phyloP scores from a whole-genome alignment of 2,113 vertebrate genomes.

The Aphelocoma coerulescens region DNA sequence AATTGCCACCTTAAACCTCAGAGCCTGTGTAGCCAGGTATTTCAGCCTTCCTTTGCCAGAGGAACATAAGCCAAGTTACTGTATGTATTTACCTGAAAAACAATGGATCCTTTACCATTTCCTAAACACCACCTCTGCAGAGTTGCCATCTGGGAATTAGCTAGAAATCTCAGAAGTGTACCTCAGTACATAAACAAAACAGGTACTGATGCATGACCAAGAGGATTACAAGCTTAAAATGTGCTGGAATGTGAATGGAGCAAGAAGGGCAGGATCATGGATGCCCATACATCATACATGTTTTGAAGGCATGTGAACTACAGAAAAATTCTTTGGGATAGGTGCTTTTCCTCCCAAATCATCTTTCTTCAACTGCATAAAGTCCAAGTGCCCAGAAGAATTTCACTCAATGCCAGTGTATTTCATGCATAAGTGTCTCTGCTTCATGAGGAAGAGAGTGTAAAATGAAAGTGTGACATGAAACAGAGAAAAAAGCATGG shows the following conservation, averaged over 20 bases:
- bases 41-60: neutral
- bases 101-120: neutral
- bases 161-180: neutral
- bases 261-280: neutral
- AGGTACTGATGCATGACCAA: neutral
- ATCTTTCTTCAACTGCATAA: neutral
- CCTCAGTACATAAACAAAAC: neutral
- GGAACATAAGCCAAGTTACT: neutral
- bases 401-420: neutral
- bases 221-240: neutral
- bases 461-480: neutral
- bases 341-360: neutral
- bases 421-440: neutral
- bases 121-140: neutral
- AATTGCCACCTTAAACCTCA: neutral
- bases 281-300: neutral
- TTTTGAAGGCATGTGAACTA: accelerated
- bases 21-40: neutral
- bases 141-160: neutral
- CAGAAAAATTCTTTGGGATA: neutral
- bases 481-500: neutral
- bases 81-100: neutral
- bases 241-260: neutral
- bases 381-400: neutral
- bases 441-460: neutral